These are phyloP conservation scores for Aphrophora alni DNA, from an alignment of 2,888 invertebrate genomes.

Conservation along the genomic window DNA sequence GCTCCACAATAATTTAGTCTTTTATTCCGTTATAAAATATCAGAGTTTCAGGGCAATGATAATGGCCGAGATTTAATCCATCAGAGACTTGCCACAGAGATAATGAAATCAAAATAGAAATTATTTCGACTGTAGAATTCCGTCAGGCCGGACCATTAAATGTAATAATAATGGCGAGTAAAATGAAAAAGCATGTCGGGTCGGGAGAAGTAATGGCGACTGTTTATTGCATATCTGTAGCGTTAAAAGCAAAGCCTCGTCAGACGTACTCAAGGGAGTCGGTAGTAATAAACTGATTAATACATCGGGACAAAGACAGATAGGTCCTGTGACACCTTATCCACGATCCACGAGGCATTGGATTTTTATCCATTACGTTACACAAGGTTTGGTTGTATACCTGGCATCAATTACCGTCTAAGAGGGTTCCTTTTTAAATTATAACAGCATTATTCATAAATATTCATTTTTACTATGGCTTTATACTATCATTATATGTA, in stretches of 20 bases:
- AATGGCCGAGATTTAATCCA: not conserved
- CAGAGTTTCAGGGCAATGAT: too few relatives aligned
- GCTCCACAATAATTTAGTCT: not conserved
- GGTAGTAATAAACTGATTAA: conserved; percentile 44
- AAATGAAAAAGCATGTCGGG: conserved; percentile 34
- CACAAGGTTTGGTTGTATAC: not conserved
- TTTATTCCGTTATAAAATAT: too few relatives aligned
- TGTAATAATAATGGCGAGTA: not conserved
- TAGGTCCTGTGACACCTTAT: conserved; percentile 23
- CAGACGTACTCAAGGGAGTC: conserved; percentile 42
- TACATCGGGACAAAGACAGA: conserved; percentile 39
- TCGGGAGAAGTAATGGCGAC: conserved; percentile 25
- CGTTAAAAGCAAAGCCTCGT: conserved; percentile 49
- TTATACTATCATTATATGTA: too few relatives aligned
- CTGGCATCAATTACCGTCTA: too few relatives aligned
- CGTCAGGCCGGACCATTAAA: not conserved
- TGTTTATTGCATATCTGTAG: conserved; percentile 40
- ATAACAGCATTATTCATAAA: too few relatives aligned
- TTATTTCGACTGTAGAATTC: not conserved
- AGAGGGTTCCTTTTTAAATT: too few relatives aligned
- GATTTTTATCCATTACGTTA: not conserved
- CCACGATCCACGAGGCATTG: not conserved
- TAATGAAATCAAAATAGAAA: not conserved
- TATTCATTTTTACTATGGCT: too few relatives aligned
- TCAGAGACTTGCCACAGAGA: not conserved